Conservation (phyloP, 2,113 vertebrate genomes). For the Sialia sialis region DNA sequence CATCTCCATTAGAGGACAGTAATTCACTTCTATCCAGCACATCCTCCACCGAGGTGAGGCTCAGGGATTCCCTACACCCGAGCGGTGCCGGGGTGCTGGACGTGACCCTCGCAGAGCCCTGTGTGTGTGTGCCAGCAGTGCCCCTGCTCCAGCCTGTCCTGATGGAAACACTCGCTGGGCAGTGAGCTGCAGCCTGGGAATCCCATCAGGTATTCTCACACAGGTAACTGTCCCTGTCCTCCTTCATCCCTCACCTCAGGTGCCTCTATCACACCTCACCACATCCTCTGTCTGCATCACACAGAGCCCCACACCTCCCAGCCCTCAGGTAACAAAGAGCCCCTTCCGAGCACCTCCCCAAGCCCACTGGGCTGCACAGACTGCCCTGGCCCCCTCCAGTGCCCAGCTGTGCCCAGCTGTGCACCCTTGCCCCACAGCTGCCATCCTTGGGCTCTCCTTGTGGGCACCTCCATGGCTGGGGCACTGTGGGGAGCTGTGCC, state of each 20-base stretch:
- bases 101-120: accelerated
- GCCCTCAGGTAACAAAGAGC: neutral
- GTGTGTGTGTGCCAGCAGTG: neutral
- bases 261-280: neutral
- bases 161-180: neutral
- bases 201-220: neutral
- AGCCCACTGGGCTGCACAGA: neutral
- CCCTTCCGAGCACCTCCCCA: neutral
- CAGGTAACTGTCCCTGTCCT: neutral
- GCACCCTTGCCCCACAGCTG: accelerated
- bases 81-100: neutral
- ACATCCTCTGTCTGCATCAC: neutral
- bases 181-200: neutral
- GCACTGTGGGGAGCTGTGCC: accelerated
- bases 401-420: accelerated
- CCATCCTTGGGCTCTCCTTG: neutral
- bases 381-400: neutral
- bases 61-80: neutral
- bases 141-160: neutral
- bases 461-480: accelerated
- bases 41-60: neutral
- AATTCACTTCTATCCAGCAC: neutral
- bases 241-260: neutral
- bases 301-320: accelerated
- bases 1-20: neutral